Evolutionary conservation across 1,140 invertebrate species (phyloP), one percentile per base, ranked within the genome.

Genomic region (Drosophila lowei): DNA sequence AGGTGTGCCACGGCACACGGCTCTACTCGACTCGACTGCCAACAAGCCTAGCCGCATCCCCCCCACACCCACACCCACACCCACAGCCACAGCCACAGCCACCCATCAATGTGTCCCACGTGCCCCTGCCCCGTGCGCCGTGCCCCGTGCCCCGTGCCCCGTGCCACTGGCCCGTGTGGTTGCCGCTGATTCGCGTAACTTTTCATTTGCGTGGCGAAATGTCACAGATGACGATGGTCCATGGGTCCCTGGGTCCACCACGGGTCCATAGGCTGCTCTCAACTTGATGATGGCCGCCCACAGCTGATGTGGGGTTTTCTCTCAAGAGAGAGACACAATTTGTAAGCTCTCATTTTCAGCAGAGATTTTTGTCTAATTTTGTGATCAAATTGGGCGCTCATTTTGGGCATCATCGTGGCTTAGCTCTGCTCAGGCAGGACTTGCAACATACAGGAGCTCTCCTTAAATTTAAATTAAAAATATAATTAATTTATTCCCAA

Each of bases 181-280:
- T 25, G 38, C 34, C 11, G 25, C 42, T 75, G 63, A 56, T 67
- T 48, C 63, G 72, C 61, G 72, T 75, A 75, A 75, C 72, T 75
- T 75, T 75, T 76, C 72, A 75, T 75, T 75, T 76, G 42, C 23
- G 44, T 8, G 13, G 54, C 46, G 28, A 68, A 68, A 68, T 68
- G 65, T 68, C 72, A 61, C 62, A 65, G 62, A 28, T 75, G 72
- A 63, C 59, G 52, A 46, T 66, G 61, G 71, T 30, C 54, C 62
- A 15, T 54, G 48, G 48, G 52, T 23, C 23, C 23, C 0, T 6
- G 3, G 2, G 21, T 23, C 21, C 21, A 2, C 23, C 23, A 13
- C 49, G 44, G 49, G 47, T 6, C 28, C 47, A 66, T 16, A 0
- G 18, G 34, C 11, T 38, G 30, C 34, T 38, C 30, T 28, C 43